These are phyloP conservation scores for Drosophila rufa DNA, from an alignment of 1,140 invertebrate species.

Conservation along the genomic window DNA sequence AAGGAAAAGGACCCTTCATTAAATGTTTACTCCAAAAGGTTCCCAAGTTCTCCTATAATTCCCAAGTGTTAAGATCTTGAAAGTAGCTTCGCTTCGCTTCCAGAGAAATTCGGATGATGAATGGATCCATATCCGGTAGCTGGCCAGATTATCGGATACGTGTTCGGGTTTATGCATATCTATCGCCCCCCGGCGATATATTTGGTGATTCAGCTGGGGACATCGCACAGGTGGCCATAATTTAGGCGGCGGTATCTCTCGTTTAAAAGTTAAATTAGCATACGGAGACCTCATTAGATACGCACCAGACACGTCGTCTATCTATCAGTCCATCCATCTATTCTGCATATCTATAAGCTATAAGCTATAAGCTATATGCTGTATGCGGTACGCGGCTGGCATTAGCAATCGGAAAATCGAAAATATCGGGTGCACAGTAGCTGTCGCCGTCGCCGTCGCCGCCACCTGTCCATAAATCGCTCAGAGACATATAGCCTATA, in stretches of 20 bases:
- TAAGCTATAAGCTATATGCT: constrained; percentile 13
- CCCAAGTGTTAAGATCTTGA: neutral
- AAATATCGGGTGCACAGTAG: constrained; percentile 48
- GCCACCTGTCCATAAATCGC: constrained; percentile 74
- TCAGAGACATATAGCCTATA: constrained; percentile 34
- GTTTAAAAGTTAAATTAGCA: constrained; percentile 65
- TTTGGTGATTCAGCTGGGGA: constrained; percentile 62
- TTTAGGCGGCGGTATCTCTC: constrained; percentile 32
- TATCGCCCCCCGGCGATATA: constrained; percentile 7
- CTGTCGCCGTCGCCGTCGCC: constrained; percentile 29
- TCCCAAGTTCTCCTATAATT: too few relatives aligned
- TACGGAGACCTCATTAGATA: constrained; percentile 58
- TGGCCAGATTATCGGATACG: constrained; percentile 29
- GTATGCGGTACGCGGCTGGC: constrained; percentile 49
- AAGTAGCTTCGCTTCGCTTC: constrained; percentile 8
- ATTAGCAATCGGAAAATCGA: constrained; percentile 38
- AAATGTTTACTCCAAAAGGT: too few relatives aligned
- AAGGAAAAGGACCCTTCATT: too few relatives aligned
- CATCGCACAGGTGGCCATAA: constrained; percentile 65
- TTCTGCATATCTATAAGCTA: constrained; percentile 10
- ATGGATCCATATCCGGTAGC: constrained; percentile 73
- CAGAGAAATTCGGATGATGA: constrained; percentile 34
- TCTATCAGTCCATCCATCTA: constrained; percentile 12
- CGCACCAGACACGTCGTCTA: constrained; percentile 29
- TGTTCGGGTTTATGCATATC: constrained; percentile 35